Conservation (phyloP, 2,888 invertebrate species). For the Nomada fucata region DNA sequence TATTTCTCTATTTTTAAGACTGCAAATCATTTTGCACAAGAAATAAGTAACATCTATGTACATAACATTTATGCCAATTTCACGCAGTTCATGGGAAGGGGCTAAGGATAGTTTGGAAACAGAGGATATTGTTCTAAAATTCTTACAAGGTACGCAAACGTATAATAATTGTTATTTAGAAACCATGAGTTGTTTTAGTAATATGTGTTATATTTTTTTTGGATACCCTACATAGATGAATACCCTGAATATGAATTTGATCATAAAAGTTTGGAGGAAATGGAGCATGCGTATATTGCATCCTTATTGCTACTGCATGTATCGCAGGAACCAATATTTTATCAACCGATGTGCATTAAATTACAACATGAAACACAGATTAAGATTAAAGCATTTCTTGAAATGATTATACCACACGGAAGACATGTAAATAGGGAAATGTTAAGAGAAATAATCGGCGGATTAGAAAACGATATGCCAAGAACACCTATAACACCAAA, state of each 20-base stretch:
- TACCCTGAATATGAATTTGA: conserved; percentile 85
- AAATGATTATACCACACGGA: conserved; percentile 85
- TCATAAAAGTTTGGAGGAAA: conserved; percentile 79
- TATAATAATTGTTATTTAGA: background rate
- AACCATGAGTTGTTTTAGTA: background rate
- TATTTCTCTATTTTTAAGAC: background rate
- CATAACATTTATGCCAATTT: background rate
- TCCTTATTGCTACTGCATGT: conserved; percentile 86
- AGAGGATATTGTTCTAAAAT: conserved; percentile 44
- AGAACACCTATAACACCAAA: conserved; percentile 67
- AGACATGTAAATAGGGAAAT: conserved; percentile 84
- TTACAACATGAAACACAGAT: conserved; percentile 85
- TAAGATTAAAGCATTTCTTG: conserved; percentile 86
- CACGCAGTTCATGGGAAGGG: conserved; percentile 51
- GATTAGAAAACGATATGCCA: conserved; percentile 65
- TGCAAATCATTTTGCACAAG: background rate
- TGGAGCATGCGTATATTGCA: conserved; percentile 84
- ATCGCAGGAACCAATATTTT: conserved; percentile 86
- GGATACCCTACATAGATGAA: conserved; percentile 70
- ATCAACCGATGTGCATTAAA: conserved; percentile 86
- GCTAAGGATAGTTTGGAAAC: conserved; percentile 9
- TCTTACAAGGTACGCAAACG: conserved; percentile 54
- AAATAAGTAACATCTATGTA: background rate
- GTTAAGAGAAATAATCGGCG: conserved; percentile 84
- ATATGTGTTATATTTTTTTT: conserved; percentile 10